These are phyloP conservation scores for Neogobius melanostomus DNA, from an alignment of 2,113 vertebrate genomes.

Conservation along the genomic window DNA sequence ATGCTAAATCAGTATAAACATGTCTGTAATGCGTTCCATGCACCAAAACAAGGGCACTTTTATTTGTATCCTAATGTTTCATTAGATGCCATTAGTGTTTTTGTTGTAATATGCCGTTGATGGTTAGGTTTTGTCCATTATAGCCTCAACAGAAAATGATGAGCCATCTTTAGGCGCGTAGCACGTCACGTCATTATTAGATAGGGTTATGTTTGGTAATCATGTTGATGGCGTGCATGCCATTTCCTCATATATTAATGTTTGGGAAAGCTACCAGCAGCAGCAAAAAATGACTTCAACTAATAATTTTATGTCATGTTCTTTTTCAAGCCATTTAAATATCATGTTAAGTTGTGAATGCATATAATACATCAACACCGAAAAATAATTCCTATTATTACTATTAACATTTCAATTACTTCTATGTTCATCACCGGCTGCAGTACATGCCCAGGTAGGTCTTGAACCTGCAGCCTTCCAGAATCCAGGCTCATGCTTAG, in stretches of 20 bases:
- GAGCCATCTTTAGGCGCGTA: conserved; percentile 15
- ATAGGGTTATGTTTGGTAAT: background rate
- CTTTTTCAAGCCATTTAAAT: too few relatives aligned
- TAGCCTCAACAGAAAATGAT: conserved; percentile 6
- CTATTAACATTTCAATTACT: too few relatives aligned
- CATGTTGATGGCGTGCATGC: background rate
- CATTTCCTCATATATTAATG: background rate
- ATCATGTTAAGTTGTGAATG: too few relatives aligned
- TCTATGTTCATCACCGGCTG: too few relatives aligned
- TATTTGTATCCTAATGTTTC: conserved; percentile 6
- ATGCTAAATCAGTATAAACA: conserved; percentile 11
- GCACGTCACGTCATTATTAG: conserved; percentile 13
- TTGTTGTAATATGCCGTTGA: background rate
- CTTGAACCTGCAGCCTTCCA: too few relatives aligned
- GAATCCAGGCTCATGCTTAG: too few relatives aligned
- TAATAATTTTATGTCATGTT: too few relatives aligned
- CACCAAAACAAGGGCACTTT: conserved; percentile 5
- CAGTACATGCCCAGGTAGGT: too few relatives aligned
- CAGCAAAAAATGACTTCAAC: background rate
- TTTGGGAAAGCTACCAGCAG: background rate
- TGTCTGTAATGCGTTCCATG: conserved; percentile 6
- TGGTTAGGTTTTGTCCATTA: conserved; percentile 22
- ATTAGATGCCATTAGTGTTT: background rate
- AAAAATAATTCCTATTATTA: too few relatives aligned
- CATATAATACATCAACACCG: too few relatives aligned